Conservation (phyloP, 2,113 vertebrate genomes). For the Pelvicachromis taeniatus region DNA sequence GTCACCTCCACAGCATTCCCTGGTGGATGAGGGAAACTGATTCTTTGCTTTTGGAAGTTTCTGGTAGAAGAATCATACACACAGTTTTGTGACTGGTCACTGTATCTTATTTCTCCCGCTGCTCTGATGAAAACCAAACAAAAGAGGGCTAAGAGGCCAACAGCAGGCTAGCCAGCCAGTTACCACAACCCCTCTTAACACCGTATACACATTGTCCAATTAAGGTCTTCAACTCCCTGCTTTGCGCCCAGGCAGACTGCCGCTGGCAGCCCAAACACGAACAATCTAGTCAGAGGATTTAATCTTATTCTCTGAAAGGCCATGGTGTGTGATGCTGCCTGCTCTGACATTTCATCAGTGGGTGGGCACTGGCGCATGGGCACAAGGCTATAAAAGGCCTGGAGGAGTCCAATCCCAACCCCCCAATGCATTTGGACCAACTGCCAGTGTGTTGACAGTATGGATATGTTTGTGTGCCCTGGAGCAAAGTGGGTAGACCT, state of each 20-base stretch:
- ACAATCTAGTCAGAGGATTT: slow-evolving; percentile 48
- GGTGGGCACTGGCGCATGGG: slow-evolving; percentile 55
- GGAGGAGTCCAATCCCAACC: slow-evolving; percentile 5
- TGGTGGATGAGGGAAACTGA: neutral
- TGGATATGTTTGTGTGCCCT: neutral
- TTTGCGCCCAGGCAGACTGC: slow-evolving; percentile 26
- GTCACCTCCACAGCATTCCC: neutral
- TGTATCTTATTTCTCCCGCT: slow-evolving; percentile 27
- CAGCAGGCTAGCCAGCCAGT: neutral
- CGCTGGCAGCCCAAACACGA: slow-evolving; percentile 40
- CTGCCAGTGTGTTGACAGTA: slow-evolving; percentile 16
- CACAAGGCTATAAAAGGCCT: slow-evolving; percentile 67
- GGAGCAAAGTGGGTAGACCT: slow-evolving; percentile 22
- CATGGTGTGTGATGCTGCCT: slow-evolving; percentile 26
- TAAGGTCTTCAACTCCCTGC: slow-evolving; percentile 57
- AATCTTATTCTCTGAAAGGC: slow-evolving; percentile 51
- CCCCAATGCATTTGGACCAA: slow-evolving; percentile 17
- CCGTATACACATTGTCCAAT: slow-evolving; percentile 57
- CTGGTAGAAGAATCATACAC: neutral
- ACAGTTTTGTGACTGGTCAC: neutral
- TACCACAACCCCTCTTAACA: neutral
- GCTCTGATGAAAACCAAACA: slow-evolving; percentile 56
- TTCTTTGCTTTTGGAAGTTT: neutral
- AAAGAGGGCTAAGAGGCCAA: slow-evolving; percentile 5
- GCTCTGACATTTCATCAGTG: slow-evolving; percentile 53